phyloP scores from a whole-genome alignment of 2,888 invertebrate genomes.

The Campoletis raptor region DNA sequence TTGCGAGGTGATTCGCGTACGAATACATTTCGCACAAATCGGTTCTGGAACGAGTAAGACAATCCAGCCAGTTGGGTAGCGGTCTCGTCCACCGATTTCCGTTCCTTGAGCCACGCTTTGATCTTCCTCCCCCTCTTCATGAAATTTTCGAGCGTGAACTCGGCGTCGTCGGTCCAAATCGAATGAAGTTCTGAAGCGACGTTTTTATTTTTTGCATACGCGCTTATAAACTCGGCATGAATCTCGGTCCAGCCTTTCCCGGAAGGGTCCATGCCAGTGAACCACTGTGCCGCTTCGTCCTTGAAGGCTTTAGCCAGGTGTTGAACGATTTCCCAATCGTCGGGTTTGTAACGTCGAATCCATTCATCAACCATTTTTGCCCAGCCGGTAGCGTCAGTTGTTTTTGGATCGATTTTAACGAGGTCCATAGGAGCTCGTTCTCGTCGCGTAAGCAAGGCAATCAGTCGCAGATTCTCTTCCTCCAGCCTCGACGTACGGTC shows the following conservation, averaged over 20 bases:
- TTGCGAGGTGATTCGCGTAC: no score
- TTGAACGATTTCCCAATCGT: constrained; percentile 10
- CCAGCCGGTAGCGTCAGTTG: constrained; percentile 15
- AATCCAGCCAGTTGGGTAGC: no score
- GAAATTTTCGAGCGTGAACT: no score
- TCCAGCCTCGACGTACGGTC: no score
- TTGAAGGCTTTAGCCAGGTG: constrained; percentile 19
- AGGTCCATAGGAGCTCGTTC: constrained; percentile 7
- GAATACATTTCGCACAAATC: no score
- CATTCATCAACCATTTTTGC: no score
- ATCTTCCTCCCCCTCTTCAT: no score
- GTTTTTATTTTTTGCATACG: constrained; percentile 17
- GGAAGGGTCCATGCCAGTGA: constrained; percentile 20
- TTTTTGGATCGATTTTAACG: constrained; percentile 11
- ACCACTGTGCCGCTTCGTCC: constrained; percentile 19
- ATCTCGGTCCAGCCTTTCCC: constrained; percentile 16
- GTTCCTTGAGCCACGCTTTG: no score
- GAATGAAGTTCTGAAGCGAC: constrained; percentile 8
- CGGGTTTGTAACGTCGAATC: constrained; percentile 16
- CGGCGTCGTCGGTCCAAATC: neutral
- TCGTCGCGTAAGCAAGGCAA: constrained; percentile 8
- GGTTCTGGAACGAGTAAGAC: no score
- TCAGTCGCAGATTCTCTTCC: neutral
- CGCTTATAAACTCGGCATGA: constrained; percentile 10
- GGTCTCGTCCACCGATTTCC: no score